Conservation (phyloP, 2,888 invertebrate genomes). For the Diplazon laetatorius region DNA sequence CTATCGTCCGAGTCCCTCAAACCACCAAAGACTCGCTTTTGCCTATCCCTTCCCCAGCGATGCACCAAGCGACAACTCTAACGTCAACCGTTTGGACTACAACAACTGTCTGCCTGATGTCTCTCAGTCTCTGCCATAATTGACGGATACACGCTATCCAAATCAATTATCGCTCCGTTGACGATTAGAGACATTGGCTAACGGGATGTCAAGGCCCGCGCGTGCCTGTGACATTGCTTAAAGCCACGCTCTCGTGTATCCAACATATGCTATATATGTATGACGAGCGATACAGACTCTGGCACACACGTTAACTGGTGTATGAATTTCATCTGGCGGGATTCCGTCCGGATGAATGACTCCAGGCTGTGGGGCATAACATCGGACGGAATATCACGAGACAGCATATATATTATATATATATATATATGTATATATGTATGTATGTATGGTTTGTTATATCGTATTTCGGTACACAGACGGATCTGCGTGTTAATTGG, state of each 20-base stretch:
- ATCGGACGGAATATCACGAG: neutral
- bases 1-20: no score
- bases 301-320: neutral
- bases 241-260: neutral
- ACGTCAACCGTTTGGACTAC: neutral
- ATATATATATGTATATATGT: neutral
- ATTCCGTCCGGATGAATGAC: slow-evolving; percentile 9
- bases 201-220: slow-evolving; percentile 1
- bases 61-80: no score
- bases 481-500: slow-evolving; percentile 26
- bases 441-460: no score
- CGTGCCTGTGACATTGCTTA: neutral
- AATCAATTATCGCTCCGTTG: slow-evolving; percentile 12
- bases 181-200: slow-evolving; percentile 8
- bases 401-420: slow-evolving; percentile 9
- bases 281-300: neutral
- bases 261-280: neutral
- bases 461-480: neutral
- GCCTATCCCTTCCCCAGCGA: no score
- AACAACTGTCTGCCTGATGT: neutral
- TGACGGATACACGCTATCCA: neutral
- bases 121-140: slow-evolving; percentile 1
- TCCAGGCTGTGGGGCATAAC: neutral
- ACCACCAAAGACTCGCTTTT: no score
- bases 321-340: slow-evolving; percentile 1